Conservation (phyloP, 2,797 vertebrate species). For the Paratrypauchen microcephalus region DNA sequence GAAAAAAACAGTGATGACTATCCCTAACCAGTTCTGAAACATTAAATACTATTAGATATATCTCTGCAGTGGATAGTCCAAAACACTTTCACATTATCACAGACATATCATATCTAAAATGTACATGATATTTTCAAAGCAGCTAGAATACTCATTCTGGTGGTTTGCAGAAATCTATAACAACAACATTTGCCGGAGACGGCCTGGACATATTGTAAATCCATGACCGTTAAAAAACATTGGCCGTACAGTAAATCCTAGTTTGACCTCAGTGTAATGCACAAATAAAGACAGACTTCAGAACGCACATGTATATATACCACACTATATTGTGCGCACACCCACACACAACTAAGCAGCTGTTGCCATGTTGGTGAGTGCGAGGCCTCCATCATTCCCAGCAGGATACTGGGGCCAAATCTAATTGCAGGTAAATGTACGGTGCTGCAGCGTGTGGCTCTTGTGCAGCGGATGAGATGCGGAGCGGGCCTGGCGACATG, state of each 20-base stretch:
- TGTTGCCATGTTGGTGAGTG: conserved; percentile 57
- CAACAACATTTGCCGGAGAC: conserved; percentile 4
- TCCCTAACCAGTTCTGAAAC: neutral
- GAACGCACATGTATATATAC: conserved; percentile 9
- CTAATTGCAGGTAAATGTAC: conserved; percentile 79
- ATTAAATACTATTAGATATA: neutral
- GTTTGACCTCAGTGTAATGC: neutral
- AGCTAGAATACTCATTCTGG: neutral
- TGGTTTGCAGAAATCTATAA: conserved; percentile 11
- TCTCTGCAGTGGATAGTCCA: neutral
- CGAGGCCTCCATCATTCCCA: conserved; percentile 71
- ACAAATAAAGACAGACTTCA: conserved; percentile 12
- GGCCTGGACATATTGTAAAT: conserved; percentile 14
- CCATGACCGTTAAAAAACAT: conserved; percentile 10
- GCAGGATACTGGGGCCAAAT: conserved; percentile 70
- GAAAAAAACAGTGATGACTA: neutral
- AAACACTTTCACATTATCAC: conserved; percentile 1
- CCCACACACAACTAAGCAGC: conserved; percentile 22
- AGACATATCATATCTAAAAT: neutral
- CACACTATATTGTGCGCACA: neutral
- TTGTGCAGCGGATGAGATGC: conserved; percentile 65
- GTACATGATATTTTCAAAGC: conserved; percentile 1
- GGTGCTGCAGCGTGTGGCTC: conserved; percentile 67
- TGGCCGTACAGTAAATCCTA: conserved; percentile 8
- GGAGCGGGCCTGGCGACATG: conserved; percentile 73